phyloP scores from a whole-genome alignment of 1,140 invertebrate species.

The Orius laevigatus region DNA sequence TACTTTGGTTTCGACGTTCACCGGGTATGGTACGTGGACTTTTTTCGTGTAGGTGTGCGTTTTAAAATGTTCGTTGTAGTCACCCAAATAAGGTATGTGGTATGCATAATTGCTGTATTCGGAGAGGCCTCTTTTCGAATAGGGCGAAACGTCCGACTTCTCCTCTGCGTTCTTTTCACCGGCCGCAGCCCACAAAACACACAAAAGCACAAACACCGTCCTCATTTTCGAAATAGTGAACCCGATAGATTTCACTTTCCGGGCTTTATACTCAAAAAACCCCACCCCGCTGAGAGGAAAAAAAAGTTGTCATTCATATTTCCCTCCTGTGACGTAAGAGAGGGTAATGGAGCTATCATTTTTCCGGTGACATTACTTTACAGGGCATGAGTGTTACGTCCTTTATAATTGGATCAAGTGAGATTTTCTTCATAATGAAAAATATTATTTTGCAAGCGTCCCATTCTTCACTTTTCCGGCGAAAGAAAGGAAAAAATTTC shows the following conservation, averaged over 20 bases:
- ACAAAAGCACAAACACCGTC: no score
- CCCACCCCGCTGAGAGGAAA: no score
- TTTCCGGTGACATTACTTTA: no score
- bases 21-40: constrained; percentile 13
- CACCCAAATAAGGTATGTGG: neutral
- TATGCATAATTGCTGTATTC: constrained; percentile 4
- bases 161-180: neutral
- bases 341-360: no score
- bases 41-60: constrained; percentile 44
- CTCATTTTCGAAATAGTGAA: no score
- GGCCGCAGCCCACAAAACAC: neutral
- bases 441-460: no score
- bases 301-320: no score
- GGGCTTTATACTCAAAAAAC: no score
- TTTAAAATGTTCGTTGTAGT: neutral
- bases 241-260: no score
- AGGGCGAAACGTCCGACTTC: neutral
- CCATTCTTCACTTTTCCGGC: no score
- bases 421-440: neutral
- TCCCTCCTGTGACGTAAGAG: no score
- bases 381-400: neutral
- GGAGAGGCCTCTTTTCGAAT: constrained; percentile 20
- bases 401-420: constrained; percentile 1
- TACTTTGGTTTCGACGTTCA: constrained; percentile 13
- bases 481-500: no score